Evolutionary conservation across 2,888 invertebrate species (phyloP).

Genomic region (Cerastis leucographa): DNA sequence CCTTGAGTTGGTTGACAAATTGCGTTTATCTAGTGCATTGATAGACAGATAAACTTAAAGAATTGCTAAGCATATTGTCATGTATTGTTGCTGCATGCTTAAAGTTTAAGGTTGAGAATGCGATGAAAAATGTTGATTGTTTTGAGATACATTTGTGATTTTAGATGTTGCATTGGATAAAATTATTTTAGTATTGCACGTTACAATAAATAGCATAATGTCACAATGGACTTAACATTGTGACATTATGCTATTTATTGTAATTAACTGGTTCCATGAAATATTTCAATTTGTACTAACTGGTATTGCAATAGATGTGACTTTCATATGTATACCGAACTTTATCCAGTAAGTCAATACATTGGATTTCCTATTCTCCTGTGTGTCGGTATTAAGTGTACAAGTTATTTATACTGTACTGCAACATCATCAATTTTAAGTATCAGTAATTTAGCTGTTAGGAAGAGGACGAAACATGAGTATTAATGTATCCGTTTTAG

Average conservation of each 20-base stretch:
- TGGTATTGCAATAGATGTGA: neutral
- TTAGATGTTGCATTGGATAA: neutral
- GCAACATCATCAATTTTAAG: neutral
- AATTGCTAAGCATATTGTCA: slow-evolving; percentile 33
- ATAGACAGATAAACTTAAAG: slow-evolving; percentile 6
- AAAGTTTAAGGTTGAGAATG: slow-evolving; percentile 33
- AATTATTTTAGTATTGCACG: too few species aligned
- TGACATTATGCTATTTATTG: neutral
- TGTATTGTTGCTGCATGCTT: slow-evolving; percentile 21
- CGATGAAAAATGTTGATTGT: neutral
- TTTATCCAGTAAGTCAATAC: neutral
- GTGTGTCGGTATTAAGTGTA: neutral
- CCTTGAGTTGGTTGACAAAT: slow-evolving; percentile 59
- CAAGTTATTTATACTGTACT: neutral
- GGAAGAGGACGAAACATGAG: neutral
- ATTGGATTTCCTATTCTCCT: neutral
- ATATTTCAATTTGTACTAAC: neutral
- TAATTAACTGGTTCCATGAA: neutral
- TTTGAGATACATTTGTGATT: neutral
- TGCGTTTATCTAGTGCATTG: slow-evolving; percentile 37
- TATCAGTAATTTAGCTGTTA: neutral
- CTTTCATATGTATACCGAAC: neutral
- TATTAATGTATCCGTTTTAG: neutral
- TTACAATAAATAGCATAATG: too few species aligned
- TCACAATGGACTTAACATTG: too few species aligned